Conservation (phyloP, 2,888 invertebrate species). For the Folsomia manolachei region DNA sequence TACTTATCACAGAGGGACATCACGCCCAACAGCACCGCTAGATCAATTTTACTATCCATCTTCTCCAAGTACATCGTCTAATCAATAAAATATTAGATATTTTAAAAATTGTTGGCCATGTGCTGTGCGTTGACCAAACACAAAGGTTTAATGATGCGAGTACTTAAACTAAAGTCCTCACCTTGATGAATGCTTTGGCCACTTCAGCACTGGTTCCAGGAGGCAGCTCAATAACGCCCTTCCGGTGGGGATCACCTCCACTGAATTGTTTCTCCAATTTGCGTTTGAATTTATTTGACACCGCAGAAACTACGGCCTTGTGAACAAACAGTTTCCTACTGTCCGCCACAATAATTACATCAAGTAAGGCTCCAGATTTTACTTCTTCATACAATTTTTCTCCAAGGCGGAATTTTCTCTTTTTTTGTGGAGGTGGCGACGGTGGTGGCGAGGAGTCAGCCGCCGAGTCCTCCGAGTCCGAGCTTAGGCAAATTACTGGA, state of each 20-base stretch:
- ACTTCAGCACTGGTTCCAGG: neutral
- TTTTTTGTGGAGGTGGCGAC: neutral
- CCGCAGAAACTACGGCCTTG: neutral
- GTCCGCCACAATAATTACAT: neutral
- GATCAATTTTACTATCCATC: neutral
- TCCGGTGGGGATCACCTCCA: neutral
- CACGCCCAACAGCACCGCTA: neutral
- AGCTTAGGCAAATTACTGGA: no score
- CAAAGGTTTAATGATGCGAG: no score
- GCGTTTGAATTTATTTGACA: neutral
- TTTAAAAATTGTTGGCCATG: neutral
- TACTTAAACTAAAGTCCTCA: no score
- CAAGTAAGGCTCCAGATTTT: neutral
- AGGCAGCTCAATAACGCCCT: neutral
- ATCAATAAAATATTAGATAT: neutral
- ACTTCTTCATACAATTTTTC: neutral
- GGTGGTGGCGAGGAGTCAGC: no score
- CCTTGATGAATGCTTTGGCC: neutral
- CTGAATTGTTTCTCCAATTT: neutral
- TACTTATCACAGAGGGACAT: neutral
- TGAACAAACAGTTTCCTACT: neutral
- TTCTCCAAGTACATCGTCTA: neutral
- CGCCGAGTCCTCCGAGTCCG: no score
- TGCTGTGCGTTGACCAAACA: no score
- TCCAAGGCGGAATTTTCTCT: neutral